These are phyloP conservation scores for Cygnus atratus DNA, from an alignment of 2,113 vertebrate species.

Conservation along the genomic window DNA sequence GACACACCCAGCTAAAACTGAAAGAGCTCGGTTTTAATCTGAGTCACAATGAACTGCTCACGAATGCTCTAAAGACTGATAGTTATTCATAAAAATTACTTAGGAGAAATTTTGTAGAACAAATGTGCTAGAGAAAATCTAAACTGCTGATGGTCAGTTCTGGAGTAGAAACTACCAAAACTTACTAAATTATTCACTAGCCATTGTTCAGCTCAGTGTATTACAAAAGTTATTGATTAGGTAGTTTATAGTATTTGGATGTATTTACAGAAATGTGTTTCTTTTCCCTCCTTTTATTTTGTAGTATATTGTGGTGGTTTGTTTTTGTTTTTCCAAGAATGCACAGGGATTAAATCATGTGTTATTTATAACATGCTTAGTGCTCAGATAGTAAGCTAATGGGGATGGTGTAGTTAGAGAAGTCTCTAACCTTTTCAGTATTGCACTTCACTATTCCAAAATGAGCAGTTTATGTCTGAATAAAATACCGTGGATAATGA, in stretches of 20 bases:
- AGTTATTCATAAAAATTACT: conserved; percentile 14
- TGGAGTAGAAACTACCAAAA: not conserved
- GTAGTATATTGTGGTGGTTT: not conserved
- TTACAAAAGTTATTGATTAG: conserved; percentile 20
- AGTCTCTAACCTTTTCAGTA: not conserved
- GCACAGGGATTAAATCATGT: not conserved
- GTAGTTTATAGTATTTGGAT: not conserved
- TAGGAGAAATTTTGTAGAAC: not conserved
- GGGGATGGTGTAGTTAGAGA: not conserved
- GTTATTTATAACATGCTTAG: not conserved
- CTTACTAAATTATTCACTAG: conserved; percentile 35
- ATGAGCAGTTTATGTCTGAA: not conserved
- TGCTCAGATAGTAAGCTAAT: not conserved
- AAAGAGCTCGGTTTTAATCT: conserved; percentile 5
- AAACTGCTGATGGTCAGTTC: not conserved
- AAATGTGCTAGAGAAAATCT: not conserved
- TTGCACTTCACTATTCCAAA: not conserved
- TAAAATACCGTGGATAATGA: not conserved
- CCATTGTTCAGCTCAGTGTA: not conserved
- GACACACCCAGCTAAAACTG: not conserved
- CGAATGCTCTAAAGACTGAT: not conserved
- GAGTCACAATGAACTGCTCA: not conserved
- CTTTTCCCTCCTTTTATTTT: not conserved
- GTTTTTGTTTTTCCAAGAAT: not conserved
- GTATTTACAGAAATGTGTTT: not conserved